Evolutionary conservation across 1,140 invertebrate species (phyloP).

Genomic region (Zaprionus vittiger): DNA sequence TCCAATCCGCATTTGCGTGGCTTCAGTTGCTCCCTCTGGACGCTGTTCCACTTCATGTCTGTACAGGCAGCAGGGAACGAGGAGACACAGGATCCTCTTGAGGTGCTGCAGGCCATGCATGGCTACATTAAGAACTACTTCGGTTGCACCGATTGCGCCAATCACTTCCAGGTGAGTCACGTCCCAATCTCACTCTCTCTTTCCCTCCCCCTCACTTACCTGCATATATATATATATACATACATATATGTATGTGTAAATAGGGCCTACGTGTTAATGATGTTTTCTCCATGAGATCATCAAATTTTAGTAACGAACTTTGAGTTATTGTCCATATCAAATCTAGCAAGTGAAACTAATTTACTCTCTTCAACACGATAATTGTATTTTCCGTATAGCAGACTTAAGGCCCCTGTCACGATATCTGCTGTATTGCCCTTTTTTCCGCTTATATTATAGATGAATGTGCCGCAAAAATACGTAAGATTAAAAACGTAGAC

Average conservation of each 20-base stretch:
- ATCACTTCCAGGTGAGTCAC: constrained; percentile 91
- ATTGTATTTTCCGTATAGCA: background rate
- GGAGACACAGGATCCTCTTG: constrained; percentile 85
- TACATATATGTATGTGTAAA: background rate
- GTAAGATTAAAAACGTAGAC: constrained; percentile 1
- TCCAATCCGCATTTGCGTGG: constrained; percentile 88
- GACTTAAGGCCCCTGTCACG: background rate
- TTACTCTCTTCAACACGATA: background rate
- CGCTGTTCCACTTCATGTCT: constrained; percentile 96
- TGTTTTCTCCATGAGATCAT: constrained; percentile 43
- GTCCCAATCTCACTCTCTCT: background rate
- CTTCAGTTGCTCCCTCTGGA: constrained; percentile 98
- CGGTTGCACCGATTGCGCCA: constrained; percentile 94
- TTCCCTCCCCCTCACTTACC: background rate
- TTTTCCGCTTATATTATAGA: background rate
- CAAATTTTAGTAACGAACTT: background rate
- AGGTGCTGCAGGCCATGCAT: constrained; percentile 92
- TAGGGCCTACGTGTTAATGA: constrained; percentile 30
- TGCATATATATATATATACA: background rate
- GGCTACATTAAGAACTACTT: constrained; percentile 97
- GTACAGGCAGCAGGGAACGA: constrained; percentile 89
- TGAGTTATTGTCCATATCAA: background rate
- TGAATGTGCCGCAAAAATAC: background rate
- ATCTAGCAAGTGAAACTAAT: background rate
- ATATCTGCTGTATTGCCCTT: background rate